phyloP scores from a whole-genome alignment of 2,888 invertebrate species.

The Eristalinus aeneus region DNA sequence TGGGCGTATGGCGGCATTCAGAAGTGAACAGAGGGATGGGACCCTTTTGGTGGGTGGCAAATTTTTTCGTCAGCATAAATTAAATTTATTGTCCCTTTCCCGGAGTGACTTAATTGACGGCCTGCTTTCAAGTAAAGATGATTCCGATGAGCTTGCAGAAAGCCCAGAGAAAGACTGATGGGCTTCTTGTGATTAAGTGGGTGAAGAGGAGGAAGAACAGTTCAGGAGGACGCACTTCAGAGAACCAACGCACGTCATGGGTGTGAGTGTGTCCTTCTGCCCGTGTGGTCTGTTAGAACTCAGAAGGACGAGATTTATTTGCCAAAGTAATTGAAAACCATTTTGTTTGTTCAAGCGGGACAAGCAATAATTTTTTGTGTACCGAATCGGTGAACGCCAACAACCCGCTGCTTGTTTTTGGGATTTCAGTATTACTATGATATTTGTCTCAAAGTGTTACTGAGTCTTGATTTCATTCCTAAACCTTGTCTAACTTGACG shows the following conservation, averaged over 20 bases:
- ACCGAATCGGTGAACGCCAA: too few species aligned
- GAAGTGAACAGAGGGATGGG: too few species aligned
- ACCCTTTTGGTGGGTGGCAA: too few species aligned
- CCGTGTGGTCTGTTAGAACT: not conserved
- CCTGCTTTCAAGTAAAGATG: not conserved
- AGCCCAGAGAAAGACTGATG: not conserved
- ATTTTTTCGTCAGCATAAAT: too few species aligned
- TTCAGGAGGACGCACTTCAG: conserved; percentile 3
- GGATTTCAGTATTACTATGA: too few species aligned
- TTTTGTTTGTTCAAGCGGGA: not conserved
- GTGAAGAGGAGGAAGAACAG: not conserved
- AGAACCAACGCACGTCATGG: not conserved
- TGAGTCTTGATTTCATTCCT: too few species aligned
- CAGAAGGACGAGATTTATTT: not conserved
- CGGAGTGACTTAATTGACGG: conserved; percentile 12
- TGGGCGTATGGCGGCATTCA: not conserved
- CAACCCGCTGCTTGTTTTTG: too few species aligned
- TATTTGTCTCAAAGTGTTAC: too few species aligned
- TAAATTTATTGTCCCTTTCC: not conserved
- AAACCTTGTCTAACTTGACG: too few species aligned
- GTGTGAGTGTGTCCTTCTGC: not conserved
- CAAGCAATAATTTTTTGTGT: conserved; percentile 2
- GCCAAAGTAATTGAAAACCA: not conserved
- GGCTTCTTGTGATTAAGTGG: not conserved
- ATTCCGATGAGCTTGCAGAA: not conserved